These are phyloP conservation scores for Aradophagus sp. DNA, from an alignment of 1,140 invertebrate species.

Conservation along the genomic window DNA sequence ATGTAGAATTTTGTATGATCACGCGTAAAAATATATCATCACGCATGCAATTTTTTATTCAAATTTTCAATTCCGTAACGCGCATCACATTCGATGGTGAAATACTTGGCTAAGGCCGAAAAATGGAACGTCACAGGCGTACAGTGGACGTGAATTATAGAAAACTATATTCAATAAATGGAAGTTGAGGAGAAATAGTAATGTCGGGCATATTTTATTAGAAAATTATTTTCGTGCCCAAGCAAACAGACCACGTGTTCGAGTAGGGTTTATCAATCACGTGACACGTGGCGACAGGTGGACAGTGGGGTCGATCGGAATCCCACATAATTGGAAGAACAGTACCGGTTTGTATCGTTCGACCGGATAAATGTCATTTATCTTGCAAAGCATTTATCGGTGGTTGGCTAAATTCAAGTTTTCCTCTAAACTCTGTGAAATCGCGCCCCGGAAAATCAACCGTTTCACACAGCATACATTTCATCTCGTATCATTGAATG, in stretches of 20 bases:
- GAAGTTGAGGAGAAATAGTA: conserved; percentile 9
- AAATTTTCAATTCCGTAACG: conserved; percentile 45
- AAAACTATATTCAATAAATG: conserved; percentile 7
- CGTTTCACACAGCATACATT: conserved; percentile 28
- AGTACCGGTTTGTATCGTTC: conserved; percentile 64
- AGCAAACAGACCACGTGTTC: conserved; percentile 18
- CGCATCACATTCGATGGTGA: conserved; percentile 9
- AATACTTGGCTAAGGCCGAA: no score
- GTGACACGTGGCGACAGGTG: conserved; percentile 65
- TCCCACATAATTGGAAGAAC: conserved; percentile 67
- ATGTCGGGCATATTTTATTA: conserved; percentile 23
- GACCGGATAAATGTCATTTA: conserved; percentile 64
- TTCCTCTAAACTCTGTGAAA: conserved; percentile 62
- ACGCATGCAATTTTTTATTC: conserved; percentile 30
- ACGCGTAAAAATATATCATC: conserved; percentile 38
- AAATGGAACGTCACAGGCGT: no score
- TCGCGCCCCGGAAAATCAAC: conserved; percentile 62
- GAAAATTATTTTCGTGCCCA: conserved; percentile 28
- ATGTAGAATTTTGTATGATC: conserved; percentile 33
- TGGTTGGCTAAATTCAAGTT: conserved; percentile 57
- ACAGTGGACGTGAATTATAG: conserved; percentile 39
- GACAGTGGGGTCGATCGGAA: conserved; percentile 64
- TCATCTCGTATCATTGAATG: conserved; percentile 24
- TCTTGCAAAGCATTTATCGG: conserved; percentile 64
- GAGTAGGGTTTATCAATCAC: conserved; percentile 65